Conservation (phyloP, 2,113 vertebrate species). For the Cyanoliseus patagonus region DNA sequence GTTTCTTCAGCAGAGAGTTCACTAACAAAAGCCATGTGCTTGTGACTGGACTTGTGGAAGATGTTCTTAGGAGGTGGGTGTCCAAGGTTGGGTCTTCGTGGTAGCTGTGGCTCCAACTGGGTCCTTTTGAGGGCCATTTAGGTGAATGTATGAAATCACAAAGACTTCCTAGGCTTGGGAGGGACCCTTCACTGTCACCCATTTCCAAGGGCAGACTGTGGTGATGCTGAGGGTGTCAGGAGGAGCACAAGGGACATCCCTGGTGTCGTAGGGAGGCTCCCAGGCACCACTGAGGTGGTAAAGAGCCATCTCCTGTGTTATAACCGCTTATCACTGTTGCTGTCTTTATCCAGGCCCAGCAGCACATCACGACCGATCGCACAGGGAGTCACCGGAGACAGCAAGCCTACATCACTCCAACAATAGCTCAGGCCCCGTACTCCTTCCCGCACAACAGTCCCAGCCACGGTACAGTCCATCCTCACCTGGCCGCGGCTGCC, state of each 20-base stretch:
- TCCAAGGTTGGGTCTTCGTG: background rate
- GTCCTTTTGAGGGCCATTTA: background rate
- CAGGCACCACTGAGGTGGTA: background rate
- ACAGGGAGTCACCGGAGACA: conserved; percentile 89
- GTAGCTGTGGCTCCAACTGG: background rate
- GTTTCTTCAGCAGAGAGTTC: background rate
- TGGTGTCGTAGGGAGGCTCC: background rate
- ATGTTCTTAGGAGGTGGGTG: background rate
- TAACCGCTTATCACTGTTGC: conserved; percentile 16
- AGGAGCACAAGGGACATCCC: background rate
- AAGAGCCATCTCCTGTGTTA: background rate
- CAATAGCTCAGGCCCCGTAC: conserved; percentile 93
- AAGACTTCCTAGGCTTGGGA: background rate
- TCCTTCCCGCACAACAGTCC: conserved; percentile 95
- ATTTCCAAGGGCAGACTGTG: background rate
- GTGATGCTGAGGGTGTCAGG: background rate
- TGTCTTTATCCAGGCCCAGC: conserved; percentile 84
- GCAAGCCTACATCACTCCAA: conserved; percentile 97
- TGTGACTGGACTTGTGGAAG: background rate
- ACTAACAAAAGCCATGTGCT: background rate
- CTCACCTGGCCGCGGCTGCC: conserved; percentile 85
- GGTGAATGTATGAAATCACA: background rate
- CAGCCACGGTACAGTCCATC: conserved; percentile 89
- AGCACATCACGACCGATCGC: conserved; percentile 89
- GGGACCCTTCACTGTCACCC: background rate